Evolutionary conservation across 2,113 vertebrate species (phyloP).

Genomic region (Alouatta palliata): DNA sequence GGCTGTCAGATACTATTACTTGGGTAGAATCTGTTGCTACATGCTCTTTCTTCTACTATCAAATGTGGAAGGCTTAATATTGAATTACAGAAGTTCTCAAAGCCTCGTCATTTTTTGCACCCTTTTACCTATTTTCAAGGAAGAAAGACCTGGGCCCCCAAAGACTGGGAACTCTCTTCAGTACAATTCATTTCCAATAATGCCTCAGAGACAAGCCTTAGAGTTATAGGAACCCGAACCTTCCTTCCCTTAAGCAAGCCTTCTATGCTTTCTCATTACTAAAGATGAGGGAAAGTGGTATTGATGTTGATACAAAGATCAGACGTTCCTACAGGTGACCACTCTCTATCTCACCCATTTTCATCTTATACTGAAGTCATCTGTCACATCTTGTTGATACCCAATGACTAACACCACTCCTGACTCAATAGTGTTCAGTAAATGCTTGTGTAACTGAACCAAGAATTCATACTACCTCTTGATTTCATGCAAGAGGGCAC

Average conservation of each 20-base stretch:
- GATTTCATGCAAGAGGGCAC: neutral
- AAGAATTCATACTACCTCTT: neutral
- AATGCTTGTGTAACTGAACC: neutral
- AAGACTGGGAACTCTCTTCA: slow-evolving; percentile 24
- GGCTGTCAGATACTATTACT: slow-evolving; percentile 87
- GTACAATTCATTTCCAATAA: slow-evolving; percentile 12
- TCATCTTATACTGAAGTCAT: neutral
- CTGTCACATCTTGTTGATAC: neutral
- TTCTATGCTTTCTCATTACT: neutral
- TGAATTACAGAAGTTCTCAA: slow-evolving; percentile 70
- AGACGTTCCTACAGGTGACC: neutral
- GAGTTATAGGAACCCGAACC: neutral
- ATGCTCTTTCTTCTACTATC: slow-evolving; percentile 77
- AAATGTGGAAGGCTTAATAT: slow-evolving; percentile 70
- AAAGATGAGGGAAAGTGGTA: neutral
- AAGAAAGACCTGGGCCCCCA: neutral
- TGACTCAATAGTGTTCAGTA: neutral
- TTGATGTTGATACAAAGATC: slow-evolving; percentile 38
- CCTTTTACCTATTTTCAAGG: slow-evolving; percentile 18
- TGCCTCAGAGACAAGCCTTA: neutral
- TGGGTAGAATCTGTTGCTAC: slow-evolving; percentile 74
- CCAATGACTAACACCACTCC: neutral
- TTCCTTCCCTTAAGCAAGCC: neutral
- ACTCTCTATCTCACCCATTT: neutral
- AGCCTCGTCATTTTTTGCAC: slow-evolving; percentile 75